Base-by-base conservation (phyloP, 53 echinoderm and acorn worm species). In the Holothuria scabra region DNA sequence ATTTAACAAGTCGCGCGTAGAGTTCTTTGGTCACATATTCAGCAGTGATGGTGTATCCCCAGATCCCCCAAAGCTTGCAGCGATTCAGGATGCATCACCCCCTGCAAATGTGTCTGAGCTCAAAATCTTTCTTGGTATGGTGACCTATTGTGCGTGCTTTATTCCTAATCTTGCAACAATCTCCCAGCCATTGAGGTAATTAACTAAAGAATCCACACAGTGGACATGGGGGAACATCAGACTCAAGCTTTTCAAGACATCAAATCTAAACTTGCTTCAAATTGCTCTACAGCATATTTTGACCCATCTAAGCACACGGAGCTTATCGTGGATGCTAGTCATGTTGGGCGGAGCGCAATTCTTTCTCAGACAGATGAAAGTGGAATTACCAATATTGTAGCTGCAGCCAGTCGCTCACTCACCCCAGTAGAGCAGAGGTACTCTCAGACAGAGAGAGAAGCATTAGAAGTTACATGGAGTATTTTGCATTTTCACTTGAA, bases 21-120 rank as follows among this genome's bases (percentile, higher is more conserved):
- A 63, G 16, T 88, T 85, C 65, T 91, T 91, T 28, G 85, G 91
- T 21, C 91, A 87, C 61, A 66, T 91, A 22, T 91, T 91, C 66
- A 58, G 84, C 19, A 18, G 63, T 20, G 46, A 56, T 20, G 84
- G 87, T n/a, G 60, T 91, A 12, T 78, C 83, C 19, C 60, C 87
- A 20, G 71, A 79, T 37, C 83, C 83, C 16, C 56, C 62, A 66
- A 84, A 87, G 55, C 57, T 64, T 32, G 26, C 79, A 25, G 85
- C 81, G 5, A 65, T 87, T 58, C 83, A 28, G 38, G 25, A 82
- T 11, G 76, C 79, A 8, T 48, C 81, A 22, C 46, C 79, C 33
- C 90, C 90, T 31, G 56, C 25, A 2, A 83, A 64, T 12, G 84
- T 67, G 4, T 69, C 82, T 7, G 86, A 86, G 60, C 59, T 90